Evolutionary conservation across 1,140 invertebrate species (phyloP), one percentile per base, ranked within the genome.

Genomic region (Elymnias hypermnestra): DNA sequence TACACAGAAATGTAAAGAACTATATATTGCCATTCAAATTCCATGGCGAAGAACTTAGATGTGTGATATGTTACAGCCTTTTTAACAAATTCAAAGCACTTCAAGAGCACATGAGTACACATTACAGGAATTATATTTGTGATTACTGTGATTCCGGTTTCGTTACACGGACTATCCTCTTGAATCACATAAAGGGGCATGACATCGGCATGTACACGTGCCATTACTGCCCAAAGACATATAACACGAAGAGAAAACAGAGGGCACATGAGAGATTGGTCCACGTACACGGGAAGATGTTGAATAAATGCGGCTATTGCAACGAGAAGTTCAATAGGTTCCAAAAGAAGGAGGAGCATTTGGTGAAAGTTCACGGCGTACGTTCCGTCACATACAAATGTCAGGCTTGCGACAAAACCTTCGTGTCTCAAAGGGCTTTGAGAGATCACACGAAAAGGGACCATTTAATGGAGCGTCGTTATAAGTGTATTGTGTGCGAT

Each of bases 401-500:
- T 25, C 47, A 57, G 6, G 42, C 59, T 12, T 62, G 59, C 12
- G 33, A 53, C 6, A 53, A 45, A 23, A 36, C 28, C 0, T 55
- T 61, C 10, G 22, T 9, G 5, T 35, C 15, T 2, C 49, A 57
- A 50, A 38, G 37, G 5, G 18, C 25, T 5, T 37, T 54, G 4
- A 13, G 15, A 0, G 36, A 42, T 3, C 63, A 66, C 22, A 41
- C 49, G 3, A 62, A 41, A 12, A 39, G 41, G 7, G 49, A 62
- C 13, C 58, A 66, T 19, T 35, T 66, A 5, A 33, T 62, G 59
- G 53, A 62, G 10, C 46, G 48, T 2, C 31, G 38, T 0, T 42
- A 58, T 25, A 45, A 45, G 1, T 87, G 86, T 31, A 19, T 44
- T 0, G 51, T 55, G 8, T 85, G 82, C 43, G 68, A 58, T 3